Evolutionary conservation across 2,113 vertebrate species (phyloP), one percentile per base, ranked within the genome.

Genomic region (Recurvirostra avosetta): DNA sequence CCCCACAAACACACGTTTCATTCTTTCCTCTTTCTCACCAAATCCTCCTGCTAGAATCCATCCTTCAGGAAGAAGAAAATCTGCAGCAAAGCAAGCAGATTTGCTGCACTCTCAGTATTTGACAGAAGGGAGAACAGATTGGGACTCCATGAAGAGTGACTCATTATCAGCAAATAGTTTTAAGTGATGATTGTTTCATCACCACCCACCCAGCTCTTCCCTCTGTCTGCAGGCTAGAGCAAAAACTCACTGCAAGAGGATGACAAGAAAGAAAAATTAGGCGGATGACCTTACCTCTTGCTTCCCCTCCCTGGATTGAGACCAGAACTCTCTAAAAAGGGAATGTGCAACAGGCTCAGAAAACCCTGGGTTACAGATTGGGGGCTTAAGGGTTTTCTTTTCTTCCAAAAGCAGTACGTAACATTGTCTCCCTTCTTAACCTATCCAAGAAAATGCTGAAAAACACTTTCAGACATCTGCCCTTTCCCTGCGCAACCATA

Each of bases 141-240:
- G 96, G 95, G 83, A 94, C 92, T 94, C 92, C 78, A 49, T 78
- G 91, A 96, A 92, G 93, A 96, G 92, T 97, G 96, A 97, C 86
- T 97, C 95, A 97, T 96, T 96, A 96, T 96, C 93, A 97, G 92
- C 94, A 96, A 96, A 96, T 94, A 93, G 93, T 95, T 96, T 92
- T 95, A 96, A 96, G 93, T 94, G 94, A 82, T 94, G 93, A 95
- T 75, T 87, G 92, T 92, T 96, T 96, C 96, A 94, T 94, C 96
- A 95, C 91, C 86, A 96, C 96, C 94, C 95, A 93, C 95, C 88
- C 93, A 91, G 90, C 74, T 87, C 91, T 93, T 61, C 95, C 66
- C 87, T 92, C 91, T 23, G 65, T 96, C 88, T 95, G 56, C 71
- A 90, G 88, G 86, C 91, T 96, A 53, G 55, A 36, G 1, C 82